Evolutionary conservation across 2,888 invertebrate species (phyloP), one percentile per base, ranked within the genome.

Genomic region (Agonopterix subpropinquella): DNA sequence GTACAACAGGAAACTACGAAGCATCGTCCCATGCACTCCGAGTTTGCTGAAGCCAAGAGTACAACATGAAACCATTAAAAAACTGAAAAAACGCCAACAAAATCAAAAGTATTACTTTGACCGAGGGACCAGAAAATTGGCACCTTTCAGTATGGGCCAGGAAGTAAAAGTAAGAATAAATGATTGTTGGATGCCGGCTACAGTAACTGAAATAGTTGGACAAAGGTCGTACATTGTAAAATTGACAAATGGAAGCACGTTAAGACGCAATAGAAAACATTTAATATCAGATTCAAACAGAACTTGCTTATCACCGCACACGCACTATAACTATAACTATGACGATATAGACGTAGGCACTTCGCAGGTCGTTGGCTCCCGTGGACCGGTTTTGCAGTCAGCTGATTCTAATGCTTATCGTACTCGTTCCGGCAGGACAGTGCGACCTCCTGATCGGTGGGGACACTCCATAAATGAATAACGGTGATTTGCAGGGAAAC

Each of bases 381-480:
- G 18, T 10, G 10, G 18, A 10, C 43, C 43, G 9, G 18, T 43
- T 18, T 15, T 8, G 8, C 18, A 8, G 15, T 43, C 43, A 43
- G 18, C 15, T 43, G 18, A 13, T 43, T 8, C 11, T 41, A 48
- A 36, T 9, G 45, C n/a, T 4, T 49, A 49, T 43, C 46, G 46
- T 13, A 46, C 46, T 46, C 46, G 45, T 43, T 49, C 41, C 43
- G 49, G 49, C 49, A 49, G 49, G 49, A 43, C 11, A 49, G 49
- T 49, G 43, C 36, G 45, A 39, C 46, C 49, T 46, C 49, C 49
- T 49, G 49, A 49, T 46, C 49, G 49, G 46, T 49, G 49, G 46
- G 49, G 49, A 36, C 1, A 13, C 13, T 13, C 13, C 13, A 13
- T 13, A 13, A 13, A 13, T 13, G 13, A 13, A 13, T 13, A 13